These are phyloP conservation scores for Planococcus citri DNA, from an alignment of 1,140 invertebrate genomes.

Conservation along the genomic window DNA sequence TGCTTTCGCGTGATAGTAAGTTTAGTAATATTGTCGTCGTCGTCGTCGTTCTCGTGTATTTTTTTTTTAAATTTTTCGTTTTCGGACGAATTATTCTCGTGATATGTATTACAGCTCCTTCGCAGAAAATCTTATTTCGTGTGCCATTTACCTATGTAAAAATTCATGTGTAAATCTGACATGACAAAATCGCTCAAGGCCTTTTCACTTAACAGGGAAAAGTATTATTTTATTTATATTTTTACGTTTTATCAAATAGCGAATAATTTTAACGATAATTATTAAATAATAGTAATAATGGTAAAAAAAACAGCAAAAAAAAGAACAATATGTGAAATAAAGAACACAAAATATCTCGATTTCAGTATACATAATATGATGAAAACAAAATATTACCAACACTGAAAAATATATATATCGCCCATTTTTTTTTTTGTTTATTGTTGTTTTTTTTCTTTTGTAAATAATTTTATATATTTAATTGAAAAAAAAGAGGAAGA, in stretches of 20 bases:
- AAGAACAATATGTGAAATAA: too few relatives aligned
- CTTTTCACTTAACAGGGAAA: slow-evolving; percentile 6
- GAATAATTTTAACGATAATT: not conserved
- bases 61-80: too few relatives aligned
- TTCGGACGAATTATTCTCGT: not conserved
- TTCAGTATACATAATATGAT: not conserved
- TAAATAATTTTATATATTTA: slow-evolving; percentile 13
- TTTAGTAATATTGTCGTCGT: not conserved
- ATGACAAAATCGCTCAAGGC: slow-evolving; percentile 11
- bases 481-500: not conserved
- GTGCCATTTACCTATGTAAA: slow-evolving; percentile 6
- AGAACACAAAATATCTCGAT: not conserved
- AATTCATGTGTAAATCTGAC: not conserved
- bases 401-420: not conserved
- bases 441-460: not conserved
- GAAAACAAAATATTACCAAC: not conserved
- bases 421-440: not conserved
- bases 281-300: slow-evolving; percentile 20
- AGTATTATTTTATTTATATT: slow-evolving; percentile 5
- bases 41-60: too few relatives aligned
- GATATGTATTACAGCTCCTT: not conserved
- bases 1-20: not conserved
- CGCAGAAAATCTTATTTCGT: not conserved
- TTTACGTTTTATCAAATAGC: not conserved
- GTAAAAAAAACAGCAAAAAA: not conserved